phyloP scores from a whole-genome alignment of 2,797 vertebrate species.

The Vultur gryphus region DNA sequence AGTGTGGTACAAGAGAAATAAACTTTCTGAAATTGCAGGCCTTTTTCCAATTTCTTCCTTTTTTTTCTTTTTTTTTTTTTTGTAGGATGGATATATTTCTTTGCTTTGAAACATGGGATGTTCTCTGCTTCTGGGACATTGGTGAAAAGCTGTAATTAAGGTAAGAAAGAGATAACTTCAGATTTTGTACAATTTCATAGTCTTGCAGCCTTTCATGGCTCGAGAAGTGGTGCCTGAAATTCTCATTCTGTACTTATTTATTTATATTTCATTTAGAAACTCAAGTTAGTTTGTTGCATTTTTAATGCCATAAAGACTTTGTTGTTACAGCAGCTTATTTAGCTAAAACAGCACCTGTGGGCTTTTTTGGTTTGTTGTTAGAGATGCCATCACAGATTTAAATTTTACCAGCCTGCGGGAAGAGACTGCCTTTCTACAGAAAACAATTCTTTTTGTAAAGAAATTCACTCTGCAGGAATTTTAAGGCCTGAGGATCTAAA shows the following conservation, averaged over 20 bases:
- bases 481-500: neutral
- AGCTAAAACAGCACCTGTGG: neutral
- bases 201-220: neutral
- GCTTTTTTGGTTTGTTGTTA: neutral
- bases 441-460: neutral
- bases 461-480: neutral
- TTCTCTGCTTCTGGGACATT: neutral
- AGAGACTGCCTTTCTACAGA: neutral
- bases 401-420: neutral
- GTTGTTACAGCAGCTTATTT: neutral
- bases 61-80: neutral
- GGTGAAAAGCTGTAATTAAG: constrained; percentile 50
- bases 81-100: constrained; percentile 27
- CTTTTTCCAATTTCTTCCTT: neutral
- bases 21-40: neutral
- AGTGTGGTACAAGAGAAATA: neutral
- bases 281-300: neutral
- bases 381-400: neutral
- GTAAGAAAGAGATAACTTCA: constrained; percentile 46
- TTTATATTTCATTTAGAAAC: neutral
- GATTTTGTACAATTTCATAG: neutral
- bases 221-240: neutral
- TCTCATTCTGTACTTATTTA: neutral
- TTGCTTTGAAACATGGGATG: neutral
- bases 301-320: neutral